phyloP scores from a whole-genome alignment of 2,888 invertebrate species.

The Metacarcinus magister region DNA sequence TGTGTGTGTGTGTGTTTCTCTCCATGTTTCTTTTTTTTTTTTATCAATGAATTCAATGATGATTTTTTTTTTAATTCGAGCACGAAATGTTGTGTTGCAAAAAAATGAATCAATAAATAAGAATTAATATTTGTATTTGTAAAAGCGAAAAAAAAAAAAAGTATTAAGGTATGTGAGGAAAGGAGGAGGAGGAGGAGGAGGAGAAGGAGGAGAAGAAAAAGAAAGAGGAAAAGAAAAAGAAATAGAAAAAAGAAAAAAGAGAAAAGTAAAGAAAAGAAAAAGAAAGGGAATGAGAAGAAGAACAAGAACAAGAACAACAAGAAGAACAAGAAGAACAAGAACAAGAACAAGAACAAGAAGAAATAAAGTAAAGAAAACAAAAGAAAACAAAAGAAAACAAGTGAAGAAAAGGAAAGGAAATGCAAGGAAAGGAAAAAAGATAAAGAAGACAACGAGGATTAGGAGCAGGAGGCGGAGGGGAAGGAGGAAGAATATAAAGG shows the following conservation, averaged over 20 bases:
- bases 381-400: background rate
- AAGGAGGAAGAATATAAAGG: background rate
- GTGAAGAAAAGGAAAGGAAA: background rate
- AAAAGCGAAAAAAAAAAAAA: too few species aligned
- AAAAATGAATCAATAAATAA: too few species aligned
- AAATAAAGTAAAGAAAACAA: too few species aligned
- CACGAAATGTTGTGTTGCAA: too few species aligned
- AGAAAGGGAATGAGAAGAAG: background rate
- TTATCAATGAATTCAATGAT: too few species aligned
- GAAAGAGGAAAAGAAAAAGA: background rate
- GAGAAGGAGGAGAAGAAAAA: background rate
- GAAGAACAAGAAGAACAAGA: background rate
- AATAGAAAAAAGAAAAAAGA: background rate
- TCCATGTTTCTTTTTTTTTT: too few species aligned
- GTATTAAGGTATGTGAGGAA: too few species aligned
- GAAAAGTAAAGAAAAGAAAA: background rate
- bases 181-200: background rate
- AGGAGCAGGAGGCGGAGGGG: background rate
- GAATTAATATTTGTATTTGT: too few species aligned
- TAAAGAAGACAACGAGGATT: background rate
- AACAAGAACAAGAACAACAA: background rate
- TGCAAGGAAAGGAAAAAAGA: background rate
- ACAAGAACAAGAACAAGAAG: background rate
- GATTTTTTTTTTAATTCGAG: too few species aligned
- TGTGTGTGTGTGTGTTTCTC: background rate